Evolutionary conservation across 2,797 vertebrate genomes (phyloP), one percentile per base, ranked within the genome.

Genomic region (Protosalanx chinensis): DNA sequence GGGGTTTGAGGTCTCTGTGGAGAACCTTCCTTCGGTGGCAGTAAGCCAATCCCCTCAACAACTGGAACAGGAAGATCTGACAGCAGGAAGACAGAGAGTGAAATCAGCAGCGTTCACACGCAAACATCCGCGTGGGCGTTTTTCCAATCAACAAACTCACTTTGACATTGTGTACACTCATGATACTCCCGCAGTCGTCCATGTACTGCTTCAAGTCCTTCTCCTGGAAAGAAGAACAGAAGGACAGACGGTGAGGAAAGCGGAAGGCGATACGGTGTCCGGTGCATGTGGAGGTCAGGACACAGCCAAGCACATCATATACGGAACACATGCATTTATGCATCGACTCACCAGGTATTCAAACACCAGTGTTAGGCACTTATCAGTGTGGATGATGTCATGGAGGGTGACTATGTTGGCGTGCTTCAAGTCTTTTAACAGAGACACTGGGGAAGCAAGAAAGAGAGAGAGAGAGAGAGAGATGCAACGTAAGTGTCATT

Each of bases 341-440:
- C 41, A 13, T 46, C 13, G 73, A 88, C 92, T 85, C 82, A 94
- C 93, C 91, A 94, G 85, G 82, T 93, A 94, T 81, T 94, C 93
- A 78, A 94, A 94, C 75, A 94, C 93, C 15, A 94, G 91, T n/a
- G 93, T 94, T 81, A 94, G 93, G 89, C 92, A 93, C 91, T 93
- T 92, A 83, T 94, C 93, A 72, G 93, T 94, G 84, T 94, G 93
- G 77, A 94, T 93, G 75, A 94, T 94, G 86, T 94, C 93, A 78
- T 94, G 93, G 46, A 94, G 91, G 33, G 93, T 94, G 84, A 94
- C 93, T 16, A 94, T 93, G 85, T 94, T 94, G 64, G 93, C 93
- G 16, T 94, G 93, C 78, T 94, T 94, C 88, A 94, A 86, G 88
- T 94, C 92, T 85, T 94, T 94, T 79, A 94, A 87, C 8, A 94